Evolutionary conservation across 2,113 vertebrate genomes (phyloP).

Genomic region (Salvelinus alpinus): DNA sequence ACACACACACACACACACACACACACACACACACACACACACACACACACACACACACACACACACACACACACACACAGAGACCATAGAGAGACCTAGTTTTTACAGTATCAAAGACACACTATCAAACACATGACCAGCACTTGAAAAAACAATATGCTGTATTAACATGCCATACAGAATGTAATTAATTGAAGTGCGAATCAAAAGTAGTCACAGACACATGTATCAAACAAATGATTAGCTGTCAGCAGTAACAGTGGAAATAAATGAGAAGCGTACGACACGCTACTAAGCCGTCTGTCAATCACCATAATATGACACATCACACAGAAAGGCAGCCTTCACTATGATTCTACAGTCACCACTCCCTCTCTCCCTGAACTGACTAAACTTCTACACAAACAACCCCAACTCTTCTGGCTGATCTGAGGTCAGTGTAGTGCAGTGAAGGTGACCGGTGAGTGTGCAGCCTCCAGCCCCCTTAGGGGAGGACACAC

Average conservation of each 20-base stretch:
- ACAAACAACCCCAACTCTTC: background rate
- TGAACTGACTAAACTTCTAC: slow-evolving; percentile 32
- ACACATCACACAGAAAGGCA: slow-evolving; percentile 53
- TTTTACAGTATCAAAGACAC: background rate
- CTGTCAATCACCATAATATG: background rate
- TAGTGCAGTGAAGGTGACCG: slow-evolving; percentile 61
- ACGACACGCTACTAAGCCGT: too few relatives aligned
- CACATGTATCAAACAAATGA: too few relatives aligned
- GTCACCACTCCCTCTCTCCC: slow-evolving; percentile 46
- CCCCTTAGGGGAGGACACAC: slow-evolving; percentile 10
- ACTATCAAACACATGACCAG: background rate
- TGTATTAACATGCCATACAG: too few relatives aligned
- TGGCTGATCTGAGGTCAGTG: background rate
- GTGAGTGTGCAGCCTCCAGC: slow-evolving; percentile 45
- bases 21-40: background rate
- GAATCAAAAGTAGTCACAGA: too few relatives aligned
- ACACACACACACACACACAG: too few relatives aligned
- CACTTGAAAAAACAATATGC: background rate
- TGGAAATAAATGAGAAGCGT: too few relatives aligned
- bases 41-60: too few relatives aligned
- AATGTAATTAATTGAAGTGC: too few relatives aligned
- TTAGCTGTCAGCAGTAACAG: too few relatives aligned
- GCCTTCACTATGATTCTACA: slow-evolving; percentile 56
- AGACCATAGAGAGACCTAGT: too few relatives aligned
- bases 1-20: background rate